phyloP scores from a whole-genome alignment of 2,888 invertebrate genomes.

The Parascotia fuliginaria region DNA sequence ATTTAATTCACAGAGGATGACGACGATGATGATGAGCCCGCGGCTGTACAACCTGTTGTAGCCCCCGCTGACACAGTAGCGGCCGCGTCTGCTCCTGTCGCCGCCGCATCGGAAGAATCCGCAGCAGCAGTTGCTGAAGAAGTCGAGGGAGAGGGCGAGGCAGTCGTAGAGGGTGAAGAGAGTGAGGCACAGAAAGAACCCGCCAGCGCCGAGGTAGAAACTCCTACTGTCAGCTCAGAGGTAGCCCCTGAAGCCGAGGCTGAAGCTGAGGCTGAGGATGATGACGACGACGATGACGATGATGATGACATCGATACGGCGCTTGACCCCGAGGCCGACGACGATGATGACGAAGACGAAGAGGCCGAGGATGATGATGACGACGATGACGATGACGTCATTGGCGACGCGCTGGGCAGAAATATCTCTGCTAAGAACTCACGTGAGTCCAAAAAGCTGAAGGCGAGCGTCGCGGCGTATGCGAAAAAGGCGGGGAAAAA shows the following conservation, averaged over 20 bases:
- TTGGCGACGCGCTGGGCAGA: conserved; percentile 87
- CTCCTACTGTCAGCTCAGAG: conserved; percentile 59
- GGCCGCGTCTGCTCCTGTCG: conserved; percentile 61
- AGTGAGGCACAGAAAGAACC: conserved; percentile 76
- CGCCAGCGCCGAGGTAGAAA: conserved; percentile 69
- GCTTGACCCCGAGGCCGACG: conserved; percentile 86
- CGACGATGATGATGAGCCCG: conserved; percentile 86
- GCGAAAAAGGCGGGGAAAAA: conserved; percentile 82
- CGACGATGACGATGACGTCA: conserved; percentile 88
- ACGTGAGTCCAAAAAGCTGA: conserved; percentile 94
- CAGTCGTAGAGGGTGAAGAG: conserved; percentile 73
- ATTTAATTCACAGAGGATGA: conserved; percentile 64
- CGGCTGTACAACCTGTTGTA: conserved; percentile 78
- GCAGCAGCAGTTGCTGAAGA: conserved; percentile 65
- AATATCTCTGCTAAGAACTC: conserved; percentile 82
- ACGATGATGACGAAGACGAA: conserved; percentile 88
- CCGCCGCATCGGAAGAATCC: conserved; percentile 54
- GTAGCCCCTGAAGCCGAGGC: conserved; percentile 58
- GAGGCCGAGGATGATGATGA: conserved; percentile 89
- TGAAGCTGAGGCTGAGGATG: conserved; percentile 62
- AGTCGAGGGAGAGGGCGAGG: conserved; percentile 56
- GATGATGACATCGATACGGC: conserved; percentile 84
- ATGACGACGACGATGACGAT: conserved; percentile 87
- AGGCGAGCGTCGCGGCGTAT: conserved; percentile 72
- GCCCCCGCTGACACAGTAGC: conserved; percentile 73